Conservation (phyloP, 2,113 vertebrate species). For the Pachypanchax playfairii region DNA sequence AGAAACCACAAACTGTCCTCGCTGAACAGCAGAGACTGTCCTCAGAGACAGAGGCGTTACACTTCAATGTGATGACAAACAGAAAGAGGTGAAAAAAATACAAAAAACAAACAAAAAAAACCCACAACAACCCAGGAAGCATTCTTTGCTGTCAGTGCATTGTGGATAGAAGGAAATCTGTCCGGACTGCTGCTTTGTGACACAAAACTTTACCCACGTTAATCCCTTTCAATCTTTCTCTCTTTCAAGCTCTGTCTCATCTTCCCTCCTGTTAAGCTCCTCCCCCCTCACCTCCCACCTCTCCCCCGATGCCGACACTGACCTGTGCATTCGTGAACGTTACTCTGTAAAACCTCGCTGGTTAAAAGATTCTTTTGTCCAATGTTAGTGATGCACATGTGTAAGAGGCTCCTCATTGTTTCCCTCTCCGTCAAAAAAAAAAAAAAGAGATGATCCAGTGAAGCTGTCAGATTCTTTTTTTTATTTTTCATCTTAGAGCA, state of each 20-base stretch:
- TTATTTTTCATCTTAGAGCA: conserved; percentile 81
- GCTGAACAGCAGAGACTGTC: conserved; percentile 73
- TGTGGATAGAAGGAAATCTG: conserved; percentile 89
- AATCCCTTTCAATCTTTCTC: conserved; percentile 39
- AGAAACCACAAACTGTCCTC: conserved; percentile 58
- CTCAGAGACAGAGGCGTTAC: conserved; percentile 28
- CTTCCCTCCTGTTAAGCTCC: conserved; percentile 21
- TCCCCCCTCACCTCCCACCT: conserved; percentile 28
- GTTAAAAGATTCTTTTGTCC: conserved; percentile 92
- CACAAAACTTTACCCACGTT: conserved; percentile 41
- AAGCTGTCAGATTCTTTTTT: conserved; percentile 80
- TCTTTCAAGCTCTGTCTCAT: conserved; percentile 37
- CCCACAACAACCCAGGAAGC: conserved; percentile 69
- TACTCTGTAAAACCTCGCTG: conserved; percentile 91
- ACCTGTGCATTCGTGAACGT: conserved; percentile 95
- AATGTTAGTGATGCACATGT: conserved; percentile 94
- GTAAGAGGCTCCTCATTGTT: conserved; percentile 79
- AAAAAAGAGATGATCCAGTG: conserved; percentile 74
- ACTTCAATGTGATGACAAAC: conserved; percentile 15
- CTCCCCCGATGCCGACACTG: conserved; percentile 67
- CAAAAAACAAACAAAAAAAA: background rate
- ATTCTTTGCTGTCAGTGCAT: conserved; percentile 92
- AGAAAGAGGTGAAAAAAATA: conserved; percentile 14
- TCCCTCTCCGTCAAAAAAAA: conserved; percentile 47
- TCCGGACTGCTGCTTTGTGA: conserved; percentile 86